Percentiles rank a stretch among this genome's conserved stretches.
These are phyloP conservation scores for Polypterus bichir DNA, from an alignment of 2,113 vertebrate genomes.

Conservation along the genomic window DNA sequence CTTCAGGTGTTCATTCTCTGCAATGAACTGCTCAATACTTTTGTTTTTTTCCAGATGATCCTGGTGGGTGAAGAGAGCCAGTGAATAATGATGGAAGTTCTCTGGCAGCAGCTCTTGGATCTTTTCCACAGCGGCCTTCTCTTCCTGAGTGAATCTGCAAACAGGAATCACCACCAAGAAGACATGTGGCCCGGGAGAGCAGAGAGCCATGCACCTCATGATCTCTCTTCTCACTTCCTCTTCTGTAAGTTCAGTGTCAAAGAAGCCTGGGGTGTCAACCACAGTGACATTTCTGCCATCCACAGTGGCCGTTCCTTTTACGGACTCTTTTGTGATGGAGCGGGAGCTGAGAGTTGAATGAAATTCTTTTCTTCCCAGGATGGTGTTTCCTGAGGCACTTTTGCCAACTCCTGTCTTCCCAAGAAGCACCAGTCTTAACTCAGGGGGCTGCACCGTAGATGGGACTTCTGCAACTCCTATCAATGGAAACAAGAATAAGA, in stretches of 20 bases:
- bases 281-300: background rate
- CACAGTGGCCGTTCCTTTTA: background rate
- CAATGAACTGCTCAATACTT: slow-evolving; percentile 23
- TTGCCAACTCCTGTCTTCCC: slow-evolving; percentile 1
- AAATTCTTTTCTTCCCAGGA: background rate
- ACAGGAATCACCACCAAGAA: slow-evolving; percentile 44
- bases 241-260: slow-evolving; percentile 34
- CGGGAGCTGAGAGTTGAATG: fast-evolving
- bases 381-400: slow-evolving; percentile 1
- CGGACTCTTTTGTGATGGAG: background rate
- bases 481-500: too few species aligned
- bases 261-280: slow-evolving; percentile 48
- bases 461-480: too few species aligned
- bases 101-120: slow-evolving; percentile 36
- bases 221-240: slow-evolving; percentile 41
- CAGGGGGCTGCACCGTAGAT: too few species aligned
- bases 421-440: too few species aligned
- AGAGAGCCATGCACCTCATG: slow-evolving; percentile 33
- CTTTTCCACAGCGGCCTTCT: slow-evolving; percentile 32
- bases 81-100: slow-evolving; percentile 33
- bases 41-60: slow-evolving; percentile 25
- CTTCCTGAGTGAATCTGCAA: slow-evolving; percentile 37
- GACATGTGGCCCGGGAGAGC: slow-evolving; percentile 41
- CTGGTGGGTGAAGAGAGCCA: slow-evolving; percentile 42
- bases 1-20: slow-evolving; percentile 36